Percentiles rank a stretch among this genome's conserved stretches.
phyloP scores from a whole-genome alignment of 2,113 vertebrate genomes.

The Phoenicopterus ruber region DNA sequence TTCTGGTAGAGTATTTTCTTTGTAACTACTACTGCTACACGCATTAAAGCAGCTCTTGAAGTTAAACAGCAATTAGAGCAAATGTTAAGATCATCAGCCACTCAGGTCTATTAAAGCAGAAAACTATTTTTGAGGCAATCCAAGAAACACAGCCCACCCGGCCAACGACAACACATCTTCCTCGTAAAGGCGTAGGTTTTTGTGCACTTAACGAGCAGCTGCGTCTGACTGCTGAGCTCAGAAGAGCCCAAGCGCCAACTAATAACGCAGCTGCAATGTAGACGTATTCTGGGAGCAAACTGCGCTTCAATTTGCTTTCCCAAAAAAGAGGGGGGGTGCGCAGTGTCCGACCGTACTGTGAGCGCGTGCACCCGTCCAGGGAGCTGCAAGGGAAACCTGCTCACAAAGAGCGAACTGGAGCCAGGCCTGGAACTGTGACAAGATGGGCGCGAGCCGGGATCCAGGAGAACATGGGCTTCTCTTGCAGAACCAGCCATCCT shows the following conservation, averaged over 20 bases:
- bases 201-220: slow-evolving; percentile 9
- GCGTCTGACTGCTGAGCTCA: not conserved
- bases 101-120: slow-evolving; percentile 40
- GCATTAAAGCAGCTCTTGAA: not conserved
- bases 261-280: not conserved
- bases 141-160: slow-evolving; percentile 25
- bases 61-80: not conserved
- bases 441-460: not conserved
- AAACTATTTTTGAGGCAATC: slow-evolving; percentile 31
- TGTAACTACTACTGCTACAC: not conserved
- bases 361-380: fast-evolving
- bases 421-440: not conserved
- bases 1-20: not conserved
- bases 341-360: not conserved
- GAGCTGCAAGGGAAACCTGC: not conserved
- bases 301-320: not conserved
- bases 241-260: not conserved
- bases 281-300: not conserved
- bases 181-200: not conserved
- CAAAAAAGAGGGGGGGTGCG: fast-evolving
- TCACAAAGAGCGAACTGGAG: not conserved
- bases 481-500: not conserved
- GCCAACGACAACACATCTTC: slow-evolving; percentile 39
- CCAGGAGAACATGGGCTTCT: not conserved
- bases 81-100: slow-evolving; percentile 12